These are phyloP conservation scores for Cantharis lateralis DNA, from an alignment of 2,888 invertebrate species.

Conservation along the genomic window DNA sequence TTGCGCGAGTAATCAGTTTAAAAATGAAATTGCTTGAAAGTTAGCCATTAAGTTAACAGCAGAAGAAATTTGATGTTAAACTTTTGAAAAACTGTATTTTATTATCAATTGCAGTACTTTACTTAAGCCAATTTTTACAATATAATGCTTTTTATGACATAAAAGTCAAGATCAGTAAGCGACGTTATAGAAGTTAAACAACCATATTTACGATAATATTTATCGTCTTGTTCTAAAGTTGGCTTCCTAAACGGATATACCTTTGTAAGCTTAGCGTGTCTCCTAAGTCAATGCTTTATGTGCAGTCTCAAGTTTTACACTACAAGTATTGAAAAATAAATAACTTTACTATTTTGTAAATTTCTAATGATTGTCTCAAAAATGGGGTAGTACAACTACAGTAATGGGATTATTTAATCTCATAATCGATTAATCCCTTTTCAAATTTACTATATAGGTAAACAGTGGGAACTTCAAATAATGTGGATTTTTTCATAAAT, in stretches of 20 bases:
- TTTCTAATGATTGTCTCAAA: not conserved
- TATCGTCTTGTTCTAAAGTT: constrained; percentile 22
- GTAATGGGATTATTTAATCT: too few relatives aligned
- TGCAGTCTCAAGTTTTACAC: not conserved
- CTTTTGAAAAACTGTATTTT: not conserved
- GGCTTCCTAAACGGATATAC: constrained; percentile 18
- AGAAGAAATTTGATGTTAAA: not conserved
- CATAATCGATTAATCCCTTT: too few relatives aligned
- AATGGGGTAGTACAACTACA: too few relatives aligned
- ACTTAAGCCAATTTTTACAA: constrained; percentile 10
- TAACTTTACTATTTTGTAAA: not conserved
- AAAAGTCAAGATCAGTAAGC: constrained; percentile 20
- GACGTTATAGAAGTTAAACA: constrained; percentile 22
- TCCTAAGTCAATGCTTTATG: not conserved
- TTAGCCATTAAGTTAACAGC: not conserved
- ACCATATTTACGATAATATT: constrained; percentile 25
- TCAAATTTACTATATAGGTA: too few relatives aligned
- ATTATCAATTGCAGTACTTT: not conserved
- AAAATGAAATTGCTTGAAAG: not conserved
- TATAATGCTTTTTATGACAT: constrained; percentile 14
- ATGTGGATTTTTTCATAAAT: constrained; percentile 44
- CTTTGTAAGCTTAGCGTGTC: constrained; percentile 10
- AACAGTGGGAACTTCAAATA: too few relatives aligned
- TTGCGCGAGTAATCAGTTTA: too few relatives aligned
- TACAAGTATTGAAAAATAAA: not conserved